phyloP scores from a whole-genome alignment of 2,888 invertebrate genomes.

The Nysson spinosus region DNA sequence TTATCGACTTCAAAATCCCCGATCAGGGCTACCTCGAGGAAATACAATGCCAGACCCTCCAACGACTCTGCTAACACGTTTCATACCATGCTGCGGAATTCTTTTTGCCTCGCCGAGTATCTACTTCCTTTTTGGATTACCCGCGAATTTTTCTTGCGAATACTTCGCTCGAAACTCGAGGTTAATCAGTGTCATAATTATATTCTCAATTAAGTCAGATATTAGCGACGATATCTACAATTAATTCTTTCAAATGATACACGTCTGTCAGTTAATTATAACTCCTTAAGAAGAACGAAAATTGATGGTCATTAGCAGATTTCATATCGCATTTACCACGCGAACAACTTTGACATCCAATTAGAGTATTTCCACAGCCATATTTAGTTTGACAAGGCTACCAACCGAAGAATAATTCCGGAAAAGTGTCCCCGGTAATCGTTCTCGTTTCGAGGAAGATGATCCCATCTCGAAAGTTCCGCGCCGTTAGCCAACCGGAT shows the following conservation, averaged over 20 bases:
- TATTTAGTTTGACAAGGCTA: too few species aligned
- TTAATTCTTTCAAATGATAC: too few species aligned
- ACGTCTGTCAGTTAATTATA: too few species aligned
- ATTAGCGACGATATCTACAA: too few species aligned
- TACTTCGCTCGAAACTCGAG: neutral
- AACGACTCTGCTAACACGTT: constrained; percentile 33
- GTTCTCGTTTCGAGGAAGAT: constrained; percentile 30
- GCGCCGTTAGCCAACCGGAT: constrained; percentile 34
- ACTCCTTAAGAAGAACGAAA: too few species aligned
- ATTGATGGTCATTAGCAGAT: too few species aligned
- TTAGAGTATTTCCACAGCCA: too few species aligned
- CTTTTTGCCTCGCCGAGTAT: constrained; percentile 2
- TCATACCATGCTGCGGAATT: constrained; percentile 21
- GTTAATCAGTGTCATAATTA: neutral
- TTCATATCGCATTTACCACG: too few species aligned
- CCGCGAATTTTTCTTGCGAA: neutral
- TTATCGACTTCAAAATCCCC: constrained; percentile 72
- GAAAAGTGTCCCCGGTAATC: constrained; percentile 34
- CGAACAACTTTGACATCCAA: too few species aligned
- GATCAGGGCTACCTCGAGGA: constrained; percentile 54
- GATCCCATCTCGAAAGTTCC: constrained; percentile 24
- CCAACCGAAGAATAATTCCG: neutral
- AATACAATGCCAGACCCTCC: constrained; percentile 50
- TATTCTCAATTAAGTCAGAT: neutral
- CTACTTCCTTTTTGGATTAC: neutral